These are phyloP conservation scores for Centroberyx gerrardi DNA, from an alignment of 2,797 vertebrate species.

Conservation along the genomic window DNA sequence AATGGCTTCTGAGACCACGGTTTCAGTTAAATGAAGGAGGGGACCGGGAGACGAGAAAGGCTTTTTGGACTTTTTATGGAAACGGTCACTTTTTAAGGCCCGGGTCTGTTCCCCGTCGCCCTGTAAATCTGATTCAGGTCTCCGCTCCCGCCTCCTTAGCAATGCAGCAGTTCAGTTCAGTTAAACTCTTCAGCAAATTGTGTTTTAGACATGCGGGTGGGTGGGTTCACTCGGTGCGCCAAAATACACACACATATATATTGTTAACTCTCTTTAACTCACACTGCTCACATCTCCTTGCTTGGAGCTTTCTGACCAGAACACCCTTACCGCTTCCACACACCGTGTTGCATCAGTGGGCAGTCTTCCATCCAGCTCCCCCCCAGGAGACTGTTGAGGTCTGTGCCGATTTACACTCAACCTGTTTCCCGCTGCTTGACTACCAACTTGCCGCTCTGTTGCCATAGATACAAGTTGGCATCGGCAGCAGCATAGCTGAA, in stretches of 20 bases:
- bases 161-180: neutral
- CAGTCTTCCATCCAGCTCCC: slow-evolving; percentile 40
- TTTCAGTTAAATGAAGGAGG: slow-evolving; percentile 37
- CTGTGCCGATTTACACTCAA: slow-evolving; percentile 65
- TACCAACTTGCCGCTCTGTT: slow-evolving; percentile 73
- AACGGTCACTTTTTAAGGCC: neutral
- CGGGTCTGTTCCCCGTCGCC: neutral
- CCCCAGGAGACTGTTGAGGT: slow-evolving; percentile 47
- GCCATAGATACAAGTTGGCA: slow-evolving; percentile 79
- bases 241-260: neutral
- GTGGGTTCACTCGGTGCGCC: neutral
- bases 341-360: slow-evolving; percentile 48
- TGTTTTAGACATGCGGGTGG: neutral
- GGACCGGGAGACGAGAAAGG: slow-evolving; percentile 21
- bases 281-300: neutral
- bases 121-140: neutral
- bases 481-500: slow-evolving; percentile 45
- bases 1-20: neutral
- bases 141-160: neutral
- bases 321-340: slow-evolving; percentile 36
- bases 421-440: slow-evolving; percentile 70
- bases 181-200: neutral
- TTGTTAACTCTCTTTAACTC: neutral
- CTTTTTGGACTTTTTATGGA: slow-evolving; percentile 2
- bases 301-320: neutral